Percentiles rank a stretch among this genome's conserved stretches.
phyloP scores from a whole-genome alignment of 2,797 vertebrate genomes.

The Dromococcyx pavoninus region DNA sequence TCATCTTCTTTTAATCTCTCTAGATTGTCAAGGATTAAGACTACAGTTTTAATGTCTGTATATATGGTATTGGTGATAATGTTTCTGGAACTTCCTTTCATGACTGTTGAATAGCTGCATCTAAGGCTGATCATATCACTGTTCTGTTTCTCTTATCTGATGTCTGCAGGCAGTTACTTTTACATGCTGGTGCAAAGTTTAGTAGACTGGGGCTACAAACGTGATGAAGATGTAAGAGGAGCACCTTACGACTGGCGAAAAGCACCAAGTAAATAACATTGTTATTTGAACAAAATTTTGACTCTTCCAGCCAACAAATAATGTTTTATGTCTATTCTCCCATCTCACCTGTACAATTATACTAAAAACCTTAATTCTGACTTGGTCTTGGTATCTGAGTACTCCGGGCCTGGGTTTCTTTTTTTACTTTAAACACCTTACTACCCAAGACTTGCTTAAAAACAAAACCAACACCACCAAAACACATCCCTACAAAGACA shows the following conservation, averaged over 20 bases:
- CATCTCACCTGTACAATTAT: neutral
- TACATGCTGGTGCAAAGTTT: constrained; percentile 90
- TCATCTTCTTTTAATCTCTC: neutral
- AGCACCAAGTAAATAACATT: constrained; percentile 88
- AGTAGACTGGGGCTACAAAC: constrained; percentile 89
- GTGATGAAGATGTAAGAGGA: constrained; percentile 88
- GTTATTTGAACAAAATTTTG: neutral
- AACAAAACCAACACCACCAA: neutral
- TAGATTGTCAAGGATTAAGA: neutral
- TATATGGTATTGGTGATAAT: neutral
- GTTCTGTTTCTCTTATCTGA: neutral
- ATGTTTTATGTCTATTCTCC: neutral
- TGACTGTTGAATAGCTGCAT: neutral
- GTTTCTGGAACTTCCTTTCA: neutral
- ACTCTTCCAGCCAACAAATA: neutral
- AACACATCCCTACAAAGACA: fast-evolving
- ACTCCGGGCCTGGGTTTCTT: neutral
- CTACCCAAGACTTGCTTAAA: neutral
- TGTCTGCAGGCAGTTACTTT: constrained; percentile 90
- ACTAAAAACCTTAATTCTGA: neutral
- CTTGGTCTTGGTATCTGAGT: neutral
- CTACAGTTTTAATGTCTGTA: neutral
- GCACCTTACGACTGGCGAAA: constrained; percentile 98
- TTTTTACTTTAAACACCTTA: neutral
- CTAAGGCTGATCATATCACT: neutral